phyloP scores from a whole-genome alignment of 2,888 invertebrate species.

The Macrosoma leucophasiata region DNA sequence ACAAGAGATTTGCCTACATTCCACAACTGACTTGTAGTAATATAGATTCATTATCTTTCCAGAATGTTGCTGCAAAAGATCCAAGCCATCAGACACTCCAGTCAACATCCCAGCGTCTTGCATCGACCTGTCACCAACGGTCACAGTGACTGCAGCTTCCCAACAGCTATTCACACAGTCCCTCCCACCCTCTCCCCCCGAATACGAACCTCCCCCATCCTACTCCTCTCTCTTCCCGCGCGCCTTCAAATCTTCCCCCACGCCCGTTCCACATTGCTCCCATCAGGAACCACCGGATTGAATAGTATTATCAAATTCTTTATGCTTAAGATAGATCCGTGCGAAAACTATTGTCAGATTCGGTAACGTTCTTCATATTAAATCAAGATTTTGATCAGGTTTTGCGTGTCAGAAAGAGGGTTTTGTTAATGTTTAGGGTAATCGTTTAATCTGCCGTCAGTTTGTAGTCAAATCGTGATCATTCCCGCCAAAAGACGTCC shows the following conservation, averaged over 20 bases:
- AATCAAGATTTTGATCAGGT: too few species aligned
- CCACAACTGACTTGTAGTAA: background rate
- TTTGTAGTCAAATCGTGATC: too few species aligned
- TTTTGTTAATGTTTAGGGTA: too few species aligned
- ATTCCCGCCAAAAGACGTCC: too few species aligned
- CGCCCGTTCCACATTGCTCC: slow-evolving; percentile 65
- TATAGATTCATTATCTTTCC: slow-evolving; percentile 28
- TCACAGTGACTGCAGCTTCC: slow-evolving; percentile 55
- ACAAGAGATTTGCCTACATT: background rate
- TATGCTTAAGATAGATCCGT: slow-evolving; percentile 37
- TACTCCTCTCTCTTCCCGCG: slow-evolving; percentile 80
- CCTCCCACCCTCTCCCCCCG: slow-evolving; percentile 68
- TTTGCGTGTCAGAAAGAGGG: too few species aligned
- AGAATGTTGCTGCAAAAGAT: slow-evolving; percentile 71
- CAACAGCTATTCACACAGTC: slow-evolving; percentile 57
- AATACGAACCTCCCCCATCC: slow-evolving; percentile 80
- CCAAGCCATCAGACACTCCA: slow-evolving; percentile 65
- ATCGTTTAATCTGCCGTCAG: too few species aligned
- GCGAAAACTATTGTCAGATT: too few species aligned
- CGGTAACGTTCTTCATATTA: too few species aligned
- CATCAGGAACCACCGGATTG: slow-evolving; percentile 64
- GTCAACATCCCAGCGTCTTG: slow-evolving; percentile 64
- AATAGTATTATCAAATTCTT: slow-evolving; percentile 25
- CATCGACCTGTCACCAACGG: slow-evolving; percentile 63
- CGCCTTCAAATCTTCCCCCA: slow-evolving; percentile 61